Percentiles rank a stretch among this genome's conserved stretches.
Conservation (phyloP, 2,888 invertebrate genomes). For the Embidobia sp. region DNA sequence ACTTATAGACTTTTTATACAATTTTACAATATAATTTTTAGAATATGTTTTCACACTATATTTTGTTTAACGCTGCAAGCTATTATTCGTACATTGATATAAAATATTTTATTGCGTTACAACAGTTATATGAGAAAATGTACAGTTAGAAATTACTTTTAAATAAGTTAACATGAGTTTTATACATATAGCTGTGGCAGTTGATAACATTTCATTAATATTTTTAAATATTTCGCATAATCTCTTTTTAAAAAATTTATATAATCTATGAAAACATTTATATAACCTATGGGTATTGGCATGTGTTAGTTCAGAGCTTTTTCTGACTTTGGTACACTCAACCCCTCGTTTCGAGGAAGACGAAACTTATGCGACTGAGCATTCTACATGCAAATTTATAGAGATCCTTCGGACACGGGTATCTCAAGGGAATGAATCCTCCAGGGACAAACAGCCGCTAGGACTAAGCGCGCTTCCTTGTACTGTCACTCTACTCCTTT, state of each 20-base stretch:
- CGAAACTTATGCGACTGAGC: conserved; percentile 71
- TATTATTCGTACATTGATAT: too few relatives aligned
- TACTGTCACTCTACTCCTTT: conserved; percentile 80
- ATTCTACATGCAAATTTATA: conserved; percentile 82
- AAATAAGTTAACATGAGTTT: too few relatives aligned
- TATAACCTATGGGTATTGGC: conserved; percentile 9
- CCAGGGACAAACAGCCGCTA: conserved; percentile 77
- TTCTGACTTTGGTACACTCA: conserved; percentile 54
- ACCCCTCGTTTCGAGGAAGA: conserved; percentile 55
- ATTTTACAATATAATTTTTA: too few relatives aligned
- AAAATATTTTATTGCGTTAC: too few relatives aligned
- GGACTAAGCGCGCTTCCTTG: conserved; percentile 82
- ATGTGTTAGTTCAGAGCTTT: conserved; percentile 49
- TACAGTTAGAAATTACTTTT: too few relatives aligned
- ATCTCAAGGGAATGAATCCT: conserved; percentile 74
- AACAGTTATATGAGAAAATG: too few relatives aligned
- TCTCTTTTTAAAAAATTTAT: conserved; percentile 11
- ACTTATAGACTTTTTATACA: too few relatives aligned
- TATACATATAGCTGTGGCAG: too few relatives aligned
- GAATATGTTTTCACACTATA: too few relatives aligned
- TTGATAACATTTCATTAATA: not conserved
- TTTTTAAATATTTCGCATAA: conserved; percentile 6
- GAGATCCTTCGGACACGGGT: conserved; percentile 80
- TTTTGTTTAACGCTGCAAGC: too few relatives aligned
- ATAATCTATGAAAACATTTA: conserved; percentile 22